Conservation (phyloP, 1,140 invertebrate species). For the Solen grandis region DNA sequence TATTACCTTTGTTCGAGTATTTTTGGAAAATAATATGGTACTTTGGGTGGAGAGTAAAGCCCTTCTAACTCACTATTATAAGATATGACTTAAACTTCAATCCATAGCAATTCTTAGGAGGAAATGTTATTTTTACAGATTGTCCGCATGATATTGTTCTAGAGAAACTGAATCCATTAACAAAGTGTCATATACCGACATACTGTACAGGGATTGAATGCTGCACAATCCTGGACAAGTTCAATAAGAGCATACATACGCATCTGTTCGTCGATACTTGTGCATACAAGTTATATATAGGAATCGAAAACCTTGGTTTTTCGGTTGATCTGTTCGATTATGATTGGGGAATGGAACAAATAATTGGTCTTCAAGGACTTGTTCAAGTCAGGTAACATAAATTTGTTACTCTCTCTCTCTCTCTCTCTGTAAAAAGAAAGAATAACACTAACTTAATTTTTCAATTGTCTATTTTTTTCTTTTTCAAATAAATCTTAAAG, state of each 20-base stretch:
- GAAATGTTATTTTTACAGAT: conserved; percentile 6
- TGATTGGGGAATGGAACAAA: conserved; percentile 46
- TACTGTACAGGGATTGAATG: conserved; percentile 51
- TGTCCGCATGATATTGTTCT: conserved; percentile 19
- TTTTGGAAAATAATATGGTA: too few relatives aligned
- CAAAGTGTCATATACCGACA: conserved; percentile 28
- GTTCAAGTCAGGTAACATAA: conserved; percentile 38
- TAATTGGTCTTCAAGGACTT: conserved; percentile 23
- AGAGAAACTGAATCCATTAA: conserved; percentile 3
- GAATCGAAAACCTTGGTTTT: conserved; percentile 53
- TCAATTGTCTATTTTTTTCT: too few relatives aligned
- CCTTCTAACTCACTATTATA: too few relatives aligned
- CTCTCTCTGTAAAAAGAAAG: too few relatives aligned
- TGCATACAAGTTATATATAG: conserved; percentile 32
- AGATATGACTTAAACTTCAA: too few relatives aligned
- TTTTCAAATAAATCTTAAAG: too few relatives aligned
- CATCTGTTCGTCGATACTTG: conserved; percentile 42
- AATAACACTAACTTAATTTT: too few relatives aligned
- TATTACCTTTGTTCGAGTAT: too few relatives aligned
- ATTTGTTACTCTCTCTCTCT: too few relatives aligned
- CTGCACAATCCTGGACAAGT: conserved; percentile 21
- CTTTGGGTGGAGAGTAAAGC: too few relatives aligned
- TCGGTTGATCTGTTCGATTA: conserved; percentile 26
- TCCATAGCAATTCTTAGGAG: neutral
- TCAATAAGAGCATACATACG: conserved; percentile 29